Conservation (phyloP, 2,113 vertebrate species). For the human (Homo sapiens) region DNA sequence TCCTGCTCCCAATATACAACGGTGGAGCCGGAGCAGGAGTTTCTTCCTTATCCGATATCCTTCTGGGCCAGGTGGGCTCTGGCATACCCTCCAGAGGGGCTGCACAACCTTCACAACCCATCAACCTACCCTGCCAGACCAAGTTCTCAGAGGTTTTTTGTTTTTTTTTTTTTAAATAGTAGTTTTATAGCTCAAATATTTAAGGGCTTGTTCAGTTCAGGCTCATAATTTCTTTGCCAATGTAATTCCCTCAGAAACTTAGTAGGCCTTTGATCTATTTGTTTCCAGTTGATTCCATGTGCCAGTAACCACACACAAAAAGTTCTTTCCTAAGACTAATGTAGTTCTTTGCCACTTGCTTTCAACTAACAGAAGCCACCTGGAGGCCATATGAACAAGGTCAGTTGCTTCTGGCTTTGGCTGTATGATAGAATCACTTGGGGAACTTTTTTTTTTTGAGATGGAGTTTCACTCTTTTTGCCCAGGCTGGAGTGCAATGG, state of each 20-base stretch:
- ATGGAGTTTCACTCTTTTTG: no score
- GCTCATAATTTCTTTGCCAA: background rate
- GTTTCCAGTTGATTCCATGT: conserved; percentile 10
- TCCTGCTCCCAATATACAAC: background rate
- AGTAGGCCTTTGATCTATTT: conserved; percentile 27
- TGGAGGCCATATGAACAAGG: background rate
- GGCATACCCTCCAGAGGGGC: background rate
- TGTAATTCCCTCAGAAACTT: background rate
- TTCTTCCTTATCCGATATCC: background rate
- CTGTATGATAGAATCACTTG: background rate
- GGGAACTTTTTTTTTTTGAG: background rate
- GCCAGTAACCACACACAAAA: conserved; percentile 31
- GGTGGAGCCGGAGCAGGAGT: background rate
- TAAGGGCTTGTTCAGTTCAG: background rate
- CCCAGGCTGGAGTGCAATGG: no score
- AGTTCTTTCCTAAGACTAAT: conserved; percentile 28
- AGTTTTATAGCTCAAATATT: background rate
- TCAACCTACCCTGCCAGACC: background rate
- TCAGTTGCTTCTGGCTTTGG: background rate
- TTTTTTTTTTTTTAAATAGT: background rate
- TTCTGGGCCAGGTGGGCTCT: background rate
- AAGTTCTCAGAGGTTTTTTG: background rate
- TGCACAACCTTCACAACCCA: background rate
- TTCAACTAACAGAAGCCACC: conserved; percentile 34
- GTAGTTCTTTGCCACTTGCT: conserved; percentile 10